Conservation (phyloP, 2,888 invertebrate species). For the Cephus runcator region DNA sequence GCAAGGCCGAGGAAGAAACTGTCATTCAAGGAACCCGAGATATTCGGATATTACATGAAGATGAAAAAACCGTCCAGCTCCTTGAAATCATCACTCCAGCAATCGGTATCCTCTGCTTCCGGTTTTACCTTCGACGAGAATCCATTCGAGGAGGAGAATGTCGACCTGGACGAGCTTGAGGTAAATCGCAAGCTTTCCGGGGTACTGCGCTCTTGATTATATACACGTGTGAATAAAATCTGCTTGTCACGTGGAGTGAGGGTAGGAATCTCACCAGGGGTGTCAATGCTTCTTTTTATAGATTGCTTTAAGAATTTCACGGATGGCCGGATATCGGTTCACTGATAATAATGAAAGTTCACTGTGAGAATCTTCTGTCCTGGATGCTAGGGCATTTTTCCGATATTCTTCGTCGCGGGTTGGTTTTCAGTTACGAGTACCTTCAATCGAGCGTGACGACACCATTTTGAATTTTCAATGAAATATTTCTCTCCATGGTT, state of each 20-base stretch:
- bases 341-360: background rate
- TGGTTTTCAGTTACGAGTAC: background rate
- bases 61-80: slow-evolving; percentile 41
- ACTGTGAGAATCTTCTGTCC: background rate
- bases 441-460: background rate
- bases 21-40: slow-evolving; percentile 88
- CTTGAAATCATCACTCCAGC: slow-evolving; percentile 17
- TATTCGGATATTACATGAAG: slow-evolving; percentile 67
- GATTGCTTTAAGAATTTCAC: background rate
- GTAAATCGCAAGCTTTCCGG: slow-evolving; percentile 38
- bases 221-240: background rate
- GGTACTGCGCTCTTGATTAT: background rate
- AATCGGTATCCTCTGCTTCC: slow-evolving; percentile 19
- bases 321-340: background rate
- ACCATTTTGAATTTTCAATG: background rate
- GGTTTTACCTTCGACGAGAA: slow-evolving; percentile 44
- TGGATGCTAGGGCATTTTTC: background rate
- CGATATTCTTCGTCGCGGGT: background rate
- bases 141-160: slow-evolving; percentile 54
- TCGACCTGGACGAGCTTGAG: slow-evolving; percentile 61
- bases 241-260: background rate
- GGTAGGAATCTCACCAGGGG: background rate
- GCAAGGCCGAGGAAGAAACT: slow-evolving; percentile 81
- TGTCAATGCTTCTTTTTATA: background rate
- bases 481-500: background rate